Conservation (phyloP, 2,113 vertebrate genomes). For the Scalopus aquaticus region DNA sequence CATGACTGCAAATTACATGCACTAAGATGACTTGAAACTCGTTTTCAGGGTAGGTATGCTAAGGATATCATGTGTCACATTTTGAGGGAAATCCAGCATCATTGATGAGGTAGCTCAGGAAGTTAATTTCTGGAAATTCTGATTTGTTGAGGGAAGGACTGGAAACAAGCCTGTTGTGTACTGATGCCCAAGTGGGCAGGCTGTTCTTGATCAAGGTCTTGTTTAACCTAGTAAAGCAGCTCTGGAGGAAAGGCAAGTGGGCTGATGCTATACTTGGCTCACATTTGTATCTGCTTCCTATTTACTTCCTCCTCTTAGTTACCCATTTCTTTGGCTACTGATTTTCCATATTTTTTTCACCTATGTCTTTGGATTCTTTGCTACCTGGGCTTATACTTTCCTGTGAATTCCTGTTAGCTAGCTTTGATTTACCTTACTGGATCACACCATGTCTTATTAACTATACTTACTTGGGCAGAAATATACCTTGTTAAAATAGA, state of each 20-base stretch:
- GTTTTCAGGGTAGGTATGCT: neutral
- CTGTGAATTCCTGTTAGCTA: neutral
- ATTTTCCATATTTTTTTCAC: neutral
- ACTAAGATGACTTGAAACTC: neutral
- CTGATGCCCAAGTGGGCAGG: neutral
- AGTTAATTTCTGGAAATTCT: slow-evolving; percentile 4
- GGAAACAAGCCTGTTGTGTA: neutral
- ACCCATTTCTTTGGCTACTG: neutral
- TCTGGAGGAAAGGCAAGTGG: neutral
- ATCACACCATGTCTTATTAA: slow-evolving; percentile 23
- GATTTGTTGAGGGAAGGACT: neutral
- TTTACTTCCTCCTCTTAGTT: neutral
- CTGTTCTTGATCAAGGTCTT: neutral
- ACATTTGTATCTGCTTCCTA: neutral
- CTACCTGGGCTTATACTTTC: neutral
- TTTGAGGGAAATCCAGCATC: neutral
- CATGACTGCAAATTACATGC: neutral
- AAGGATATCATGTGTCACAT: neutral
- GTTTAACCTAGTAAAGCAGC: neutral
- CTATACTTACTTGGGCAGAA: neutral
- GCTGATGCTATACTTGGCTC: neutral
- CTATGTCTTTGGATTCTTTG: neutral
- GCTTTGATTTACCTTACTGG: neutral
- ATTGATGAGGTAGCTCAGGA: neutral
- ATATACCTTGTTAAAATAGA: neutral